phyloP scores from a whole-genome alignment of 2,888 invertebrate genomes.

The Iselma pallidipennis region DNA sequence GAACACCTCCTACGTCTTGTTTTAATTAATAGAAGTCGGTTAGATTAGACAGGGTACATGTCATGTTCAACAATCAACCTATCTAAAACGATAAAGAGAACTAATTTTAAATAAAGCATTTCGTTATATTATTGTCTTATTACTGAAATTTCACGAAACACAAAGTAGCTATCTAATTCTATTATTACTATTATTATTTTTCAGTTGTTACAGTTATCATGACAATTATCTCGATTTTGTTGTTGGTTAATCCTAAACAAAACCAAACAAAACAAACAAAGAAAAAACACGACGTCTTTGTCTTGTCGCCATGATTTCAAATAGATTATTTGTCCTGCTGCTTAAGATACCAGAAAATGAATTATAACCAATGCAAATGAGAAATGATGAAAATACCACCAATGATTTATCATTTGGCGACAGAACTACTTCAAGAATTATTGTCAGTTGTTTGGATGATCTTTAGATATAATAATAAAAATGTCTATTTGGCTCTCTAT shows the following conservation, averaged over 20 bases:
- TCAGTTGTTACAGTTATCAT: background rate
- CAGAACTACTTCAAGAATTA: background rate
- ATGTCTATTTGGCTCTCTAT: too few species aligned
- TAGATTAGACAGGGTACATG: constrained; percentile 15
- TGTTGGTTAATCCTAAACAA: background rate
- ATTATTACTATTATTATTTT: background rate
- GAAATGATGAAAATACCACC: constrained; percentile 11
- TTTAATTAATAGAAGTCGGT: constrained; percentile 38
- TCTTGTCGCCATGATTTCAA: background rate
- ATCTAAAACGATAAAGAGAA: background rate
- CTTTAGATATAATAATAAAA: background rate
- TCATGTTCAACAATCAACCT: constrained; percentile 9
- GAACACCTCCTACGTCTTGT: constrained; percentile 32
- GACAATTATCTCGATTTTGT: background rate
- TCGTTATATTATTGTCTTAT: too few species aligned
- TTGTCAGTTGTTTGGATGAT: background rate
- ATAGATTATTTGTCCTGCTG: background rate
- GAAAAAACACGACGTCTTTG: background rate
- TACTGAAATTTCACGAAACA: background rate
- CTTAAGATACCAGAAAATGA: constrained; percentile 15
- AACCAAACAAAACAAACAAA: background rate
- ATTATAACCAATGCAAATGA: constrained; percentile 18
- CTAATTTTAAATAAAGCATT: too few species aligned
- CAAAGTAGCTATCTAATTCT: background rate
- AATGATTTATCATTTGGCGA: constrained; percentile 21